Conservation (phyloP, 2,113 vertebrate species). For the Australoheros scitulus region DNA sequence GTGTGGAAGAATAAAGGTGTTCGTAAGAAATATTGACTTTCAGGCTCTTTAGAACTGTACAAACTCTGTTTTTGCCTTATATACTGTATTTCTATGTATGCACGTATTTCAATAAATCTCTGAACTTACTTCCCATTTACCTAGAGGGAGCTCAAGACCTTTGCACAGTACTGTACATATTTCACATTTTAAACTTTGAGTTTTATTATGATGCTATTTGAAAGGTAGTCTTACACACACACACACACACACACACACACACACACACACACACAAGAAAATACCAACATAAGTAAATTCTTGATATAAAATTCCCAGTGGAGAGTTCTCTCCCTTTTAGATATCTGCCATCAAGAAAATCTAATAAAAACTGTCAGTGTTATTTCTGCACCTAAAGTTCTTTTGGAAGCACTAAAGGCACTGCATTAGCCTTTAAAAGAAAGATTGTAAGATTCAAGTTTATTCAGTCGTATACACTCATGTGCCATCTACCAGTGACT, state of each 20-base stretch:
- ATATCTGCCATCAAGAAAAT: background rate
- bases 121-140: background rate
- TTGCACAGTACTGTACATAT: background rate
- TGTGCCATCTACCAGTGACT: background rate
- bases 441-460: background rate
- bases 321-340: background rate
- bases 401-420: background rate
- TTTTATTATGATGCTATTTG: constrained; percentile 2
- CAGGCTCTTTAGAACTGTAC: background rate
- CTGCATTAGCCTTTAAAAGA: constrained; percentile 5
- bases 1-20: background rate
- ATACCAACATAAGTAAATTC: background rate
- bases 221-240: background rate
- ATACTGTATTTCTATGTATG: background rate
- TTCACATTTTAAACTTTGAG: background rate
- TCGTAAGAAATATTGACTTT: background rate
- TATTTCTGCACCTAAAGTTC: constrained; percentile 9
- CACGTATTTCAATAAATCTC: background rate
- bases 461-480: background rate
- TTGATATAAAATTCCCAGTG: background rate
- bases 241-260: no score
- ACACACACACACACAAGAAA: background rate
- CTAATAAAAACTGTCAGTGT: background rate
- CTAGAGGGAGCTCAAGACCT: background rate
- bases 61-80: background rate